Evolutionary conservation across 2,888 invertebrate species (phyloP).

Genomic region (Caenorhabditis angaria): DNA sequence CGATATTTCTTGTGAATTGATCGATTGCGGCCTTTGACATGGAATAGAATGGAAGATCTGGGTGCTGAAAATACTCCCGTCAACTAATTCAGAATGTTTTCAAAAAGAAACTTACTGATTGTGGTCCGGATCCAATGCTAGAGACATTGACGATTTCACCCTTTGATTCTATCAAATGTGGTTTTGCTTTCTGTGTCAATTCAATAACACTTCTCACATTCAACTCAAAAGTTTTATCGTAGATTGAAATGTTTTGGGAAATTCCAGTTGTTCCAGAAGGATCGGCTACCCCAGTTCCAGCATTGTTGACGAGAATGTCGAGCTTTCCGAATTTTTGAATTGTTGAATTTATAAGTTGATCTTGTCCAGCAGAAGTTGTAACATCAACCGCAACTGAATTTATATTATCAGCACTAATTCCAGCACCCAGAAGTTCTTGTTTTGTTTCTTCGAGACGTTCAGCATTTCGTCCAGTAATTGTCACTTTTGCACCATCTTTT

Average conservation of each 20-base stretch:
- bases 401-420: not conserved
- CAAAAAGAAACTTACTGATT: conserved; percentile 26
- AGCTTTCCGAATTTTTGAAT: conserved; percentile 1
- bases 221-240: not conserved
- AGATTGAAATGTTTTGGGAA: not conserved
- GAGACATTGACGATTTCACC: conserved; percentile 40
- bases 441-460: conserved; percentile 1
- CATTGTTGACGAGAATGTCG: not conserved
- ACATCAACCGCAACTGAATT: not conserved
- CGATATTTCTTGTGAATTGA: conserved; percentile 25
- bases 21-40: conserved; percentile 33
- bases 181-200: conserved; percentile 30
- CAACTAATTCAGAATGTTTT: too few relatives aligned
- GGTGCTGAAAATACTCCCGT: too few relatives aligned
- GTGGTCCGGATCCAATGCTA: conserved; percentile 34
- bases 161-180: conserved; percentile 21
- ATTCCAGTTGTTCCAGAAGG: not conserved
- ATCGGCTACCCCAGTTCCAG: not conserved
- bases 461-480: conserved; percentile 15
- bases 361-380: not conserved
- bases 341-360: not conserved
- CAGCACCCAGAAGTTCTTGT: not conserved
- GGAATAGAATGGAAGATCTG: too few relatives aligned
- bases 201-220: conserved; percentile 16
- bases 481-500: conserved; percentile 13